Evolutionary conservation across 1,140 invertebrate genomes (phyloP).

Genomic region (Tribolium castaneum): DNA sequence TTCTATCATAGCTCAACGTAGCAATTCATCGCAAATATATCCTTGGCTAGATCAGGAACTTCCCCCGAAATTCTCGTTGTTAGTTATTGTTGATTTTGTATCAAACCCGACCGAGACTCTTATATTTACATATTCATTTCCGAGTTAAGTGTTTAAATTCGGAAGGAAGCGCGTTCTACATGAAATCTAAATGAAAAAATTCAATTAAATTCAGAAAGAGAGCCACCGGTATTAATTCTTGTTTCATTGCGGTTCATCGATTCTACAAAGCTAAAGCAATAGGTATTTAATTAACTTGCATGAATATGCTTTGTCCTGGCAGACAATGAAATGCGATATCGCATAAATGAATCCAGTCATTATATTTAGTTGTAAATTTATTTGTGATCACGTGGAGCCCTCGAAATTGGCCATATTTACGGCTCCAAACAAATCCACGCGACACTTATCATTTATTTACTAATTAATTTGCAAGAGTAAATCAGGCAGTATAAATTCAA

Average conservation of each 20-base stretch:
- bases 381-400: not conserved
- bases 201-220: slow-evolving; percentile 21
- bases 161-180: not conserved
- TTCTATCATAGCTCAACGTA: slow-evolving; percentile 19
- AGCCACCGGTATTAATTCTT: slow-evolving; percentile 12
- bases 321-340: slow-evolving; percentile 17
- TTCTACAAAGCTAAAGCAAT: slow-evolving; percentile 35
- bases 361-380: slow-evolving; percentile 17
- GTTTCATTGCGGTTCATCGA: slow-evolving; percentile 31
- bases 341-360: slow-evolving; percentile 15
- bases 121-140: slow-evolving; percentile 32
- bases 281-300: slow-evolving; percentile 35
- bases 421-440: slow-evolving; percentile 7
- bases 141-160: slow-evolving; percentile 18
- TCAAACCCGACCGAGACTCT: slow-evolving; percentile 12
- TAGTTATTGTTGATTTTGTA: slow-evolving; percentile 35
- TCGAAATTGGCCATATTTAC: not conserved
- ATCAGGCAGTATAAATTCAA: slow-evolving; percentile 31
- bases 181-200: slow-evolving; percentile 6
- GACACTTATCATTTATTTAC: slow-evolving; percentile 26
- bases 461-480: slow-evolving; percentile 35
- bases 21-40: slow-evolving; percentile 29
- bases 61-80: slow-evolving; percentile 21
- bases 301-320: slow-evolving; percentile 37
- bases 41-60: slow-evolving; percentile 2